Evolutionary conservation across 2,888 invertebrate genomes (phyloP), one percentile per base, ranked within the genome.

Genomic region (Osmoderma eremita): DNA sequence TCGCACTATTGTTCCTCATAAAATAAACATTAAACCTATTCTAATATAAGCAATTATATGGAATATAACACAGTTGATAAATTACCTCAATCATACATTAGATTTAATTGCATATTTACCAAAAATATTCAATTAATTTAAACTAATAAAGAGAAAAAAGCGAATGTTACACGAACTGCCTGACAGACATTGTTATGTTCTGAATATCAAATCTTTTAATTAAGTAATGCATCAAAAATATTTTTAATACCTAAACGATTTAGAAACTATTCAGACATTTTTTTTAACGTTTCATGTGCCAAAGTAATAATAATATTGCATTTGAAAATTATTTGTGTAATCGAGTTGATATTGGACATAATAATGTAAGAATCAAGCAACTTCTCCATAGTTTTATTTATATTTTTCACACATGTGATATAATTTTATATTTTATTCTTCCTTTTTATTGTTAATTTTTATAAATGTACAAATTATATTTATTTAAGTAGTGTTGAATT

Each of bases 401-500:
- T 50, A 51, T 41, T 45, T 66, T 61, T 61, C 65, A 65, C 65
- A 49, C 61, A 58, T 66, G 65, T 66, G 65, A 66, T 66, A 66
- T 62, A 49, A 62, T 64, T 64, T 64, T 51, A 53, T 36, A 36
- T 51, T 58, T 58, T 61, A 30, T 61, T 45, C 30, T 61, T 38
- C 24, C 62, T 62, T 61, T 63, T 53, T 63, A 63, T 51, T 64
- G 64, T 56, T 66, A 66, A 66, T 66, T 58, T n/a, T 58, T 66
- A 61, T 58, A 49, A 66, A 61, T 66, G 65, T 66, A 66, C 65
- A 66, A 66, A 66, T 56, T 58, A 66, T 66, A 66, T 66, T 66
- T 66, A 66, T 66, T 66, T 66, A 66, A 66, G 65, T 66, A 66
- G 65, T 39, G 41, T 66, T 61, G 58, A 39, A 49, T 66, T 61